Evolutionary conservation across 2,797 vertebrate species (phyloP), one percentile per base, ranked within the genome.

Genomic region (Sparidentex hasta): DNA sequence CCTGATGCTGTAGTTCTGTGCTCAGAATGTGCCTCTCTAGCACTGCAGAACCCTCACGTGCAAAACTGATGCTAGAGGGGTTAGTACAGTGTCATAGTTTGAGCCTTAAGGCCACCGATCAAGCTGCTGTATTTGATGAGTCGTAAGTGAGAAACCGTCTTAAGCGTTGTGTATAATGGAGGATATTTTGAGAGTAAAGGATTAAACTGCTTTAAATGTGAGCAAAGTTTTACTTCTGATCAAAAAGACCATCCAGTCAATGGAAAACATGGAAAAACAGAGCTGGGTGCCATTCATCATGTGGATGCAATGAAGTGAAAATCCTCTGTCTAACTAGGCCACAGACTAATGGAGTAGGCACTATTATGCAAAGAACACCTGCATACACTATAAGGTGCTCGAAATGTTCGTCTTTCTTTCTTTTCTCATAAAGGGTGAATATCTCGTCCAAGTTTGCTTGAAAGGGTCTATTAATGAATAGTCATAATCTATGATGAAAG

Each of bases 401-500:
- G 59, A 84, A 70, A 84, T 87, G 55, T 59, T 82, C 9, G 44
- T 38, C 33, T 38, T 83, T 79, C 63, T 29, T 66, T 71, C 71
- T 81, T 72, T 67, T 74, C 74, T 80, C 47, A 63, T 58, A 57
- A 84, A 91, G 64, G 69, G 23, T 76, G 77, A 85, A 69, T 63
- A 81, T 76, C 65, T 52, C 63, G 73, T 77, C 52, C 20, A 72
- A 84, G 70, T 81, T 38, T 81, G 77, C 67, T 87, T 90, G 63
- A 87, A 91, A 90, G 79, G 74, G 70, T 71, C 46, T 90, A 88
- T 90, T 89, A 87, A 90, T 90, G 92, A 95, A 94, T 91, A 90
- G 86, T 91, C 88, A 92, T 92, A 84, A 87, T 90, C 76, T 81
- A 56, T 82, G 90, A 94, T 95, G 84, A 92, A 90, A 87, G 76